Evolutionary conservation across 2,797 vertebrate species (phyloP).

Genomic region (Hirundo rustica): DNA sequence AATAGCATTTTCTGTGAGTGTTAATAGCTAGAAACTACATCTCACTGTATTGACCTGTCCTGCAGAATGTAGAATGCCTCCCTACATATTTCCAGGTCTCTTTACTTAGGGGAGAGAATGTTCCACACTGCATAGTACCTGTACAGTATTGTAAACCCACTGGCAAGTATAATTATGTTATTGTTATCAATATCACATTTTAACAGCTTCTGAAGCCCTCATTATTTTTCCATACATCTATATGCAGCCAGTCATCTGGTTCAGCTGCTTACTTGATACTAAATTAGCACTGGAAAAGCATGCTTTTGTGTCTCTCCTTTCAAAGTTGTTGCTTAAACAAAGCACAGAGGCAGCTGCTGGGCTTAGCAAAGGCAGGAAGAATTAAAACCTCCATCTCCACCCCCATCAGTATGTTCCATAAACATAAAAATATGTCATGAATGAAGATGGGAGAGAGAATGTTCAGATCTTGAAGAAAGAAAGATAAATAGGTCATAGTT

Average conservation of each 20-base stretch:
- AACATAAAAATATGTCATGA: background rate
- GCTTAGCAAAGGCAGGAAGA: background rate
- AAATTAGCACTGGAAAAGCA: constrained; percentile 7
- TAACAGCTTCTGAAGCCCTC: background rate
- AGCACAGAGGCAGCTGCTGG: background rate
- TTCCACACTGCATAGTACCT: background rate
- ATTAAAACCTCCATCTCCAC: background rate
- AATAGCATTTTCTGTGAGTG: background rate
- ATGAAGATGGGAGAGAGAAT: background rate
- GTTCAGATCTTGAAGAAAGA: background rate
- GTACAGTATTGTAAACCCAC: background rate
- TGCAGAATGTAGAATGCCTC: background rate
- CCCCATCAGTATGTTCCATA: background rate
- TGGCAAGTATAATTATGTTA: background rate
- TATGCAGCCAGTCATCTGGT: background rate
- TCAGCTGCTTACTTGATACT: background rate
- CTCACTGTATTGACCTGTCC: background rate
- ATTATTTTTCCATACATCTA: background rate
- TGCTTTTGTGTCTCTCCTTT: background rate
- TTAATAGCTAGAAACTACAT: background rate
- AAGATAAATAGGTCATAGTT: background rate
- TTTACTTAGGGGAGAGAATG: background rate
- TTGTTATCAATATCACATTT: background rate
- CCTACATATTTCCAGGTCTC: background rate
- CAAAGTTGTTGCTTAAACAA: background rate